A percentile compares a stretch with the other conserved stretches of the same genome.
phyloP scores from a whole-genome alignment of 2,113 vertebrate species.

The Sphaerodactylus townsendi region DNA sequence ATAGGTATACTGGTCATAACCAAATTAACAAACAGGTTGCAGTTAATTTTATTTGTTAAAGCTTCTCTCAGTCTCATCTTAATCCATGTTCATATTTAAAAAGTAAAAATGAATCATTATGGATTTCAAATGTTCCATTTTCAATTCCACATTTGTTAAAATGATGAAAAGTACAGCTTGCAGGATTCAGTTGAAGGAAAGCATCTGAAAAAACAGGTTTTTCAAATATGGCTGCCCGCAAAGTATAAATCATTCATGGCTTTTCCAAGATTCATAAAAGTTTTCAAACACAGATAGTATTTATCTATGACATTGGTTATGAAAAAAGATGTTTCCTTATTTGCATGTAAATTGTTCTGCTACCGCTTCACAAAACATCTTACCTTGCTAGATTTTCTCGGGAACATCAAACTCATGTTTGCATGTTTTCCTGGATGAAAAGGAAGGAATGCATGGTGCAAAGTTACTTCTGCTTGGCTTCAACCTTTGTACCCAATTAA shows the following conservation, averaged over 20 bases:
- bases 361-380: slow-evolving; percentile 39
- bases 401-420: slow-evolving; percentile 13
- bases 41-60: not conserved
- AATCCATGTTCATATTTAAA: not conserved
- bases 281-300: not conserved
- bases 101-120: not conserved
- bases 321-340: slow-evolving; percentile 21
- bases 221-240: not conserved
- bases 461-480: slow-evolving; percentile 58
- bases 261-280: not conserved
- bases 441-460: slow-evolving; percentile 50
- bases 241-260: not conserved
- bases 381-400: slow-evolving; percentile 71
- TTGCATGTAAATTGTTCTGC: slow-evolving; percentile 1
- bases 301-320: slow-evolving; percentile 17
- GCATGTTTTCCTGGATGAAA: slow-evolving; percentile 48
- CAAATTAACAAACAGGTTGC: not conserved
- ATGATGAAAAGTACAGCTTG: not conserved
- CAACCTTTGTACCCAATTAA: slow-evolving; percentile 78
- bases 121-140: not conserved
- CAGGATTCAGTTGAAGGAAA: not conserved
- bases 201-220: slow-evolving; percentile 8
- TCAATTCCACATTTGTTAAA: not conserved
- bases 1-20: not conserved
- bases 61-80: not conserved